Evolutionary conservation across 2,113 vertebrate genomes (phyloP).

Genomic region (Smithornis capensis): DNA sequence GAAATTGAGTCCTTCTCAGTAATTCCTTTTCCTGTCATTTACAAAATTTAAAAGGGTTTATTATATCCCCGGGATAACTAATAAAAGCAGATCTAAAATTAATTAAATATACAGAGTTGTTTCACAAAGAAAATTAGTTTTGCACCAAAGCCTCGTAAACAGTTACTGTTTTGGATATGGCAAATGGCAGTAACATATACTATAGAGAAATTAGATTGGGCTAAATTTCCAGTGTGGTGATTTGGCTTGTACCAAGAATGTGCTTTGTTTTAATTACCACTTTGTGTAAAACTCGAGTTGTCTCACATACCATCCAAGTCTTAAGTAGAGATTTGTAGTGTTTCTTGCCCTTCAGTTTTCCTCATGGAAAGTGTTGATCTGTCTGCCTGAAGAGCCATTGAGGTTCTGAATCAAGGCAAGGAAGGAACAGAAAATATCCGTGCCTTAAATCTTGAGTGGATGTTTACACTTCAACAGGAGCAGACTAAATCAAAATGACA

Average conservation of each 20-base stretch:
- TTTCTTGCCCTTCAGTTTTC: not conserved
- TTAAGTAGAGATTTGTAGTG: not conserved
- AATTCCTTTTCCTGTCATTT: not conserved
- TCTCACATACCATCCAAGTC: not conserved
- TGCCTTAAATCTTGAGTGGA: not conserved
- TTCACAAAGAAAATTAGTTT: not conserved
- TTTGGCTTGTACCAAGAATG: not conserved
- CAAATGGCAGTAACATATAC: not conserved
- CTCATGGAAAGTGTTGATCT: not conserved
- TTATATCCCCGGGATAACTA: not conserved
- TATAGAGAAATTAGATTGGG: not conserved
- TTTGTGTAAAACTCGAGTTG: not conserved
- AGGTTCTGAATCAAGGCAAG: not conserved
- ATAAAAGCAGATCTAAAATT: not conserved
- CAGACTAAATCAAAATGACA: conserved; percentile 2
- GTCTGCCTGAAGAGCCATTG: not conserved
- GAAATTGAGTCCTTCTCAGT: not conserved
- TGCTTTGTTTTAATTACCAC: not conserved
- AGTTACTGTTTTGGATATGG: not conserved
- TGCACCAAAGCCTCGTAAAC: not conserved
- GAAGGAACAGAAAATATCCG: not conserved
- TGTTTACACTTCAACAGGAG: not conserved
- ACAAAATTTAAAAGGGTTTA: not conserved
- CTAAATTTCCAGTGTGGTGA: not conserved
- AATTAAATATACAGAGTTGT: not conserved